Conservation (phyloP, 2,113 vertebrate genomes). For the Corapipo altera region DNA sequence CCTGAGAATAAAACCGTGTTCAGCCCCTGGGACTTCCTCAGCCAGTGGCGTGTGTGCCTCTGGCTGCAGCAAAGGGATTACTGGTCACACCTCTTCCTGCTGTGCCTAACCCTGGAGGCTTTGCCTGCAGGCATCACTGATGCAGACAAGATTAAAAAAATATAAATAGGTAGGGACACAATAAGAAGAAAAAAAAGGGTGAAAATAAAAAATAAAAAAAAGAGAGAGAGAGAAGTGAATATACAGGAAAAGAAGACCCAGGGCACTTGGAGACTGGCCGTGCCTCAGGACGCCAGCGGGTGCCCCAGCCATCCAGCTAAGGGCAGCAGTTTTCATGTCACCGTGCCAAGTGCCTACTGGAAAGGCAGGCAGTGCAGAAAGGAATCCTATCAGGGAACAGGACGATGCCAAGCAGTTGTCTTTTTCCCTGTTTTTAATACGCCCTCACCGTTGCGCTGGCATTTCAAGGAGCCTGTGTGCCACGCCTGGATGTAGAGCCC, state of each 20-base stretch:
- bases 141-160: conserved; percentile 10
- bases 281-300: background rate
- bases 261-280: background rate
- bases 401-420: background rate
- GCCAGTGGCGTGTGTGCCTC: background rate
- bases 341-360: background rate
- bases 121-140: conserved; percentile 38
- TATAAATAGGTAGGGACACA: background rate
- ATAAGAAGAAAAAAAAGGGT: background rate
- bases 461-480: background rate
- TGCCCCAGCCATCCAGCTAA: background rate
- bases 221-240: background rate
- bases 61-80: background rate
- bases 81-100: conserved; percentile 5
- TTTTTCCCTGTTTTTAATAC: background rate
- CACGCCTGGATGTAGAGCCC: background rate
- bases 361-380: background rate
- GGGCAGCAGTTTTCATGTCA: background rate
- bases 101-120: conserved; percentile 30
- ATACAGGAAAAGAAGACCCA: fast-evolving
- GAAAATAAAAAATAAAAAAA: background rate
- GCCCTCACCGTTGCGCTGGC: background rate
- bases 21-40: background rate
- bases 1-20: background rate
- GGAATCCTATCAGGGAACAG: background rate